Conservation (phyloP, 2,888 invertebrate species). For the Rambutsinella grinnellia region DNA sequence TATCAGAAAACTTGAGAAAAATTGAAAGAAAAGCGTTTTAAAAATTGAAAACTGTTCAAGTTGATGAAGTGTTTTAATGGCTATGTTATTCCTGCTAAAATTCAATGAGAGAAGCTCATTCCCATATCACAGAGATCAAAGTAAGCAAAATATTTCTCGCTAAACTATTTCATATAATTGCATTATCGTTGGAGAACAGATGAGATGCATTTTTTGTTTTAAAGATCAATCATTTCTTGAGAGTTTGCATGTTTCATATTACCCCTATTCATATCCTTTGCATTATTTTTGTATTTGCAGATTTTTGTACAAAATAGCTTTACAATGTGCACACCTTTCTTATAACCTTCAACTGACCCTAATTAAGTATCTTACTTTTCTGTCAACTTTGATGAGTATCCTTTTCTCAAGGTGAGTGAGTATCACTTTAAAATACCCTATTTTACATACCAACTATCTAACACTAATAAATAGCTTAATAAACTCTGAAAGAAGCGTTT, state of each 20-base stretch:
- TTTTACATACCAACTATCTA: too few species aligned
- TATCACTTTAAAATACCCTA: too few species aligned
- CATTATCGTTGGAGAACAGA: too few species aligned
- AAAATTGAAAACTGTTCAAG: neutral
- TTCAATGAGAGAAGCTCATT: constrained; percentile 48
- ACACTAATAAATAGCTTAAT: too few species aligned
- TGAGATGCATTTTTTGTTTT: constrained; percentile 35
- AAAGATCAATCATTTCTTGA: constrained; percentile 40
- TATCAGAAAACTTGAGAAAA: neutral
- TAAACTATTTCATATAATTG: too few species aligned
- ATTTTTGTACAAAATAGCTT: constrained; percentile 36
- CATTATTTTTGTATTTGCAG: constrained; percentile 37
- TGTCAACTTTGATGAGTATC: too few species aligned
- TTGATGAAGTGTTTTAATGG: neutral
- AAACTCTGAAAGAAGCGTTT: too few species aligned
- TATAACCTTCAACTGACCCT: neutral
- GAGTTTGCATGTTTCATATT: constrained; percentile 24
- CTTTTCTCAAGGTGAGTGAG: too few species aligned
- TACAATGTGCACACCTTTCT: constrained; percentile 5
- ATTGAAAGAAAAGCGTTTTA: constrained; percentile 1
- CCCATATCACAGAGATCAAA: constrained; percentile 62
- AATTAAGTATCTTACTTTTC: too few species aligned
- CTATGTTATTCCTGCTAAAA: constrained; percentile 26
- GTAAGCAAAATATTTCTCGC: constrained; percentile 57
- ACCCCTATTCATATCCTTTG: constrained; percentile 25